Base-by-base conservation (phyloP, 2,888 invertebrate species). In the Deroplatys truncata region DNA sequence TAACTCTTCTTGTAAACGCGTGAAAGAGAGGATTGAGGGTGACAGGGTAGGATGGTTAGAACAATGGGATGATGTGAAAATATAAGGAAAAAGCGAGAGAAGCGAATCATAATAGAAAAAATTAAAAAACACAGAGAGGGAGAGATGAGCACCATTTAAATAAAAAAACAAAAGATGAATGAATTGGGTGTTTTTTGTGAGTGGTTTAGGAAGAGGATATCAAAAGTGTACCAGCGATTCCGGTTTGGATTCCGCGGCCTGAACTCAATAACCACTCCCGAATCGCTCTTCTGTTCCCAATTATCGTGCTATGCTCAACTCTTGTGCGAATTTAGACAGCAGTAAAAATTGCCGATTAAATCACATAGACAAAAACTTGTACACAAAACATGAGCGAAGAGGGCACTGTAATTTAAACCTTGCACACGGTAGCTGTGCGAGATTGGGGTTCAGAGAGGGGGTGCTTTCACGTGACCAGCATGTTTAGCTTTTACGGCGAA, bases 61-160 rank as follows among this genome's bases (percentile, higher is more conserved):
- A 87, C 87, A 87, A 87, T 87, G 82, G 87, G 31, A 82, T 87
- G 82, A 31, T 31, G 28, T 56, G 82, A 25, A 87, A 87, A 87
- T 82, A 35, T 82, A 85, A 85, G 43, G 83, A 86, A 86, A 72
- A 49, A 87, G 83, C 82, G 83, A 35, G 25, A 83, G 87, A 83
- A 87, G 83, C 35, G 43, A 86, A 87, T 87, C 87, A 87, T 87
- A 87, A 87, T 87, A 87, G 87, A 87, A 87, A 87, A 87, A 83
- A 82, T 28, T 82, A 87, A 87, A 87, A 83, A 82, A 29, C 31
- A 84, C 25, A 28, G 28, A 82, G 82, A 87, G 83, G 82, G 82
- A 35, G 87, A 83, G 87, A 87, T 87, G 87, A 87, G 83, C 9
- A 83, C 82, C 31, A 83, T 83, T 87, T 87, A 87, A 87, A 87